A percentile compares a stretch with the other conserved stretches of the same genome.
Evolutionary conservation across 1,140 invertebrate species (phyloP).

Genomic region (Babylonia areolata): DNA sequence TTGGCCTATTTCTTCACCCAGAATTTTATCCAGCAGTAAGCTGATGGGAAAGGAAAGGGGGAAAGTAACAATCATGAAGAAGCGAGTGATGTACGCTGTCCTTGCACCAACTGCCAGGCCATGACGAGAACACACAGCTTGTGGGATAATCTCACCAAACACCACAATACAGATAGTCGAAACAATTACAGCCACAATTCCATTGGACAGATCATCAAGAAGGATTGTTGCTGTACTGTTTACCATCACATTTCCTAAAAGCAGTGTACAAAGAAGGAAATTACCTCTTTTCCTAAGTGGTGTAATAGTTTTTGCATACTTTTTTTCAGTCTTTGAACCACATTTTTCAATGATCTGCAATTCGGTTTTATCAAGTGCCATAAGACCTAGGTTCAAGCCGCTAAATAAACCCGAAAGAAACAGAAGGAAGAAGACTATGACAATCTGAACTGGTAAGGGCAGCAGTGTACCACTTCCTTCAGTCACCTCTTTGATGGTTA

Average conservation of each 20-base stretch:
- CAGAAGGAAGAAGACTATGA: conserved; percentile 87
- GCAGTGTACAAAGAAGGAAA: conserved; percentile 93
- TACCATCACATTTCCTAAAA: conserved; percentile 98
- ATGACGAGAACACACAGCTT: conserved; percentile 94
- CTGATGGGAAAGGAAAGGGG: conserved; percentile 96
- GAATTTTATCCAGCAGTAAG: conserved; percentile 91
- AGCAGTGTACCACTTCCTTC: conserved; percentile 58
- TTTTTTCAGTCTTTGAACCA: conserved; percentile 75
- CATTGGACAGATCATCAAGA: conserved; percentile 93
- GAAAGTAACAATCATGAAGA: conserved; percentile 96
- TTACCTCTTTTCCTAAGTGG: conserved; percentile 84
- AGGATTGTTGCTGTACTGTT: conserved; percentile 98
- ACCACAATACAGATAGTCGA: conserved; percentile 95
- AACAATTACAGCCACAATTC: conserved; percentile 83
- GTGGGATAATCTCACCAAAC: conserved; percentile 97
- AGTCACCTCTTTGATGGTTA: conserved; percentile 49
- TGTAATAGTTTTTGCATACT: conserved; percentile 75
- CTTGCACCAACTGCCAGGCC: conserved; percentile 96
- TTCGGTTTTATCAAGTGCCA: conserved; percentile 96
- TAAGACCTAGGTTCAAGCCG: conserved; percentile 96
- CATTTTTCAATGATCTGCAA: conserved; percentile 94
- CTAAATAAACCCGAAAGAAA: conserved; percentile 85
- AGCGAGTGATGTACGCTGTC: conserved; percentile 94
- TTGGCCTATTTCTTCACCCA: conserved; percentile 96
- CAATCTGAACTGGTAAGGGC: conserved; percentile 80